Evolutionary conservation across 92 coral and sea anemone species (phyloP).

Genomic region (Paramuricea clavata): DNA sequence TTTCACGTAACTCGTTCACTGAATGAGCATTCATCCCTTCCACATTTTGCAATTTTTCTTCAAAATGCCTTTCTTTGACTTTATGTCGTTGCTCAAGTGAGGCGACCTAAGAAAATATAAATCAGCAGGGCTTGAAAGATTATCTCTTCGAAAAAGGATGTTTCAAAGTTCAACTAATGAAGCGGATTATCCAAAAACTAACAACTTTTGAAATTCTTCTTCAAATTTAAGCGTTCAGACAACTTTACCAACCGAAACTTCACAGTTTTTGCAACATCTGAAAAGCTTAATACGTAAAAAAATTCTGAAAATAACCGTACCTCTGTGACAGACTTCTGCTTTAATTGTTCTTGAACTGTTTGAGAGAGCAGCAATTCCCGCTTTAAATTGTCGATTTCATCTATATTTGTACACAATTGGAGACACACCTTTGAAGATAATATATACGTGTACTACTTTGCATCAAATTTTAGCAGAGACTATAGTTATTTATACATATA

Average conservation of each 20-base stretch:
- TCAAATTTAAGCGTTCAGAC: no score
- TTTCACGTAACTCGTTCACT: constrained; percentile 92
- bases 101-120: constrained; percentile 72
- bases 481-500: no score
- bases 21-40: constrained; percentile 94
- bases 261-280: no score
- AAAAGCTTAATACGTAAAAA: background rate
- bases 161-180: no score
- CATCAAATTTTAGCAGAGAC: no score
- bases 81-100: constrained; percentile 81
- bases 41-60: constrained; percentile 78
- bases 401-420: constrained; percentile 43
- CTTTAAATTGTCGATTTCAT: constrained; percentile 91
- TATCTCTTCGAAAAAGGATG: no score
- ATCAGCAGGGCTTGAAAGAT: background rate
- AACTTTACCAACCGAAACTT: no score
- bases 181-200: no score
- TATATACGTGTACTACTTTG: background rate
- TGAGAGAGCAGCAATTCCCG: constrained; percentile 89
- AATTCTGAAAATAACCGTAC: constrained; percentile 42
- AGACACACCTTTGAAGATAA: background rate
- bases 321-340: constrained; percentile 87
- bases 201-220: no score
- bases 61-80: constrained; percentile 87
- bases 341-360: constrained; percentile 79